These are phyloP conservation scores for Tiaroga cobitis DNA, from an alignment of 2,797 vertebrate genomes.

Conservation along the genomic window DNA sequence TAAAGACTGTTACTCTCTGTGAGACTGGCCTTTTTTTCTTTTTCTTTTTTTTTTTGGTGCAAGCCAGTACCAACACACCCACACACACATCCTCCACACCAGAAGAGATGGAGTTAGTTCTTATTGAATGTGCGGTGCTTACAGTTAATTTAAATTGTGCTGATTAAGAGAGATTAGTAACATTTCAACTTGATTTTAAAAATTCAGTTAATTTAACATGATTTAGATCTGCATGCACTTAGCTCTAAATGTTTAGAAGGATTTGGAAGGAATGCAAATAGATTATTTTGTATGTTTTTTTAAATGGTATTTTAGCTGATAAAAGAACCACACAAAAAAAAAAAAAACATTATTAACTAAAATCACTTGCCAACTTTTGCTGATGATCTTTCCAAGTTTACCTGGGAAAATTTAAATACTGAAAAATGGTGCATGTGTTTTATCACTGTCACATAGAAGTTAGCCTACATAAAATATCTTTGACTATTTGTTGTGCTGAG, in stretches of 20 bases:
- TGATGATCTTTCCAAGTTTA: not conserved
- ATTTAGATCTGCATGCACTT: not conserved
- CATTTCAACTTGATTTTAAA: not conserved
- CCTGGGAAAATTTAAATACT: not conserved
- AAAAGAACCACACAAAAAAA: no score
- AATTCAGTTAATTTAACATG: not conserved
- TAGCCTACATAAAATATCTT: not conserved
- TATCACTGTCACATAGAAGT: not conserved
- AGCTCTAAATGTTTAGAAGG: not conserved
- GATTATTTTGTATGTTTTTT: not conserved
- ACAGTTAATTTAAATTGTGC: not conserved
- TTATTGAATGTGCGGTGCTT: conserved; percentile 1
- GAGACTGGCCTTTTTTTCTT: not conserved
- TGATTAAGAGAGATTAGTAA: not conserved
- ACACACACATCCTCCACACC: conserved; percentile 27
- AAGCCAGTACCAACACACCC: conserved; percentile 22
- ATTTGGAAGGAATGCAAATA: not conserved
- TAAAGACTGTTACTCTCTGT: not conserved
- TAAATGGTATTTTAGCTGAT: not conserved
- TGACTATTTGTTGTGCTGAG: not conserved
- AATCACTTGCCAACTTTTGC: not conserved
- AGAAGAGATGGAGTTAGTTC: not conserved
- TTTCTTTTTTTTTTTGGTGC: not conserved
- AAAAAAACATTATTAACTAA: no score
- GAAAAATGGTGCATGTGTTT: not conserved